Base-by-base conservation (phyloP, 2,113 vertebrate genomes). In the Barbus barbus region DNA sequence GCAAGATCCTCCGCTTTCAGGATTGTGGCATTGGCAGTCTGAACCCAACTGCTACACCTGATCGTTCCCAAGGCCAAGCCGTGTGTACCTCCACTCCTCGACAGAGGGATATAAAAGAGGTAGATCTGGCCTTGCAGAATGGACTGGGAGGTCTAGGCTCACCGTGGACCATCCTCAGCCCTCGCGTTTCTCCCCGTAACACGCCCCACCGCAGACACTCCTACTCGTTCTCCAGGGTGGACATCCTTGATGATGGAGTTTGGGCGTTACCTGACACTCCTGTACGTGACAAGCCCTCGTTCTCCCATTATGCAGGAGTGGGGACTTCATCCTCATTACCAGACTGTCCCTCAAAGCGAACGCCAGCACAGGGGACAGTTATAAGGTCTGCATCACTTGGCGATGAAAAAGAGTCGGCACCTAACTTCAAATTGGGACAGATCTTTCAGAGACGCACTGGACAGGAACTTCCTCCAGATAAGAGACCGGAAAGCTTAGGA, bases 121-220 rank as follows among this genome's bases (percentile, higher is more conserved):
- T 83, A 58, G 90, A 93, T 83, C 90, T 83, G 38, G 56, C 63
- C 58, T 89, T 91, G 84, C 91, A 90, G 44, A 84, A 76, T 28
- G 82, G 65, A 58, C 80, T 90, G 16, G 91, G 89, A 48, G 82
- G 88, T 1, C 5, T 87, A 4, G 88, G 88, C 53, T 93, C 93
- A 3, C 92, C 93, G 0, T 94, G 93, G 92, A 94, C 92, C 1
- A 93, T 95, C 65, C 89, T 95, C 65, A 95, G 93, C 85, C 93
- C 94, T 2, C 76, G 92, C 0, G 51, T 36, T 0, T 88, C 85
- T 22, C 61, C 91, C 14, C 48, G 26, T 12, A 82, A 1, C 46
- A 28, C 56, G 3, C 85, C 7, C 16, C 84, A 14, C 18, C 84
- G 69, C 13, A 87, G 84, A 26, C 83, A 81, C 2, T 86, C 88